Evolutionary conservation across 2,888 invertebrate species (phyloP).

Genomic region (Gnatocerus cornutus): DNA sequence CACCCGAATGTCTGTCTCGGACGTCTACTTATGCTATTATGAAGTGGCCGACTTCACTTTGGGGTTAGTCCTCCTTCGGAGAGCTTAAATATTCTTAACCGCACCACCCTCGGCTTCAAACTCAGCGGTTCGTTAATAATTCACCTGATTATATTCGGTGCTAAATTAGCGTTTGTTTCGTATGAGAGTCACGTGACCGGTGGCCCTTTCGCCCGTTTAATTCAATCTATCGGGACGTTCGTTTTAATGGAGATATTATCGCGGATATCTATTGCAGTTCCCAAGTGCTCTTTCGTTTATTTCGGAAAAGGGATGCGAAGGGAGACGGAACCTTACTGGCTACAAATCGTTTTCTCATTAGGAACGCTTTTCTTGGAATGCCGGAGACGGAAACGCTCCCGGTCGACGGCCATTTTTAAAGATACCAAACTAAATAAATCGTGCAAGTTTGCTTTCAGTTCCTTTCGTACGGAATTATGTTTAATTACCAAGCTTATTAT

Average conservation of each 20-base stretch:
- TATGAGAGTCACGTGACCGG: slow-evolving; percentile 35
- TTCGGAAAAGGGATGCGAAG: slow-evolving; percentile 8
- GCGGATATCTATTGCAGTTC: slow-evolving; percentile 47
- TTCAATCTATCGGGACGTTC: slow-evolving; percentile 45
- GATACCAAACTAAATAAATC: neutral
- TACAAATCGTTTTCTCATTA: slow-evolving; percentile 44
- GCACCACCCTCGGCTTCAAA: slow-evolving; percentile 1
- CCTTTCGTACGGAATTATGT: too few relatives aligned
- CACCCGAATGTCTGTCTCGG: slow-evolving; percentile 61
- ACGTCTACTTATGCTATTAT: slow-evolving; percentile 65
- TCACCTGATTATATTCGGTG: slow-evolving; percentile 33
- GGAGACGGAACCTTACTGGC: slow-evolving; percentile 2
- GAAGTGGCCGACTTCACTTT: slow-evolving; percentile 60
- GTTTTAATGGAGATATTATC: slow-evolving; percentile 50
- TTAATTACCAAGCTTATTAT: too few relatives aligned
- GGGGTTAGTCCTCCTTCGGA: slow-evolving; percentile 51
- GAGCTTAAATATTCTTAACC: slow-evolving; percentile 41
- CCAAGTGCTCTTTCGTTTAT: slow-evolving; percentile 23
- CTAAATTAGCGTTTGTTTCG: slow-evolving; percentile 18
- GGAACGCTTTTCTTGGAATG: slow-evolving; percentile 3
- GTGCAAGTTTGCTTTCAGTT: too few relatives aligned
- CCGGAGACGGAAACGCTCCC: slow-evolving; percentile 2
- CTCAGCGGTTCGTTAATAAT: slow-evolving; percentile 42
- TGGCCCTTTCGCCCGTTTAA: slow-evolving; percentile 38
- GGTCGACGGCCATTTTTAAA: neutral